Base-by-base conservation (phyloP, 2,797 vertebrate genomes). In the Buceros bicornis region DNA sequence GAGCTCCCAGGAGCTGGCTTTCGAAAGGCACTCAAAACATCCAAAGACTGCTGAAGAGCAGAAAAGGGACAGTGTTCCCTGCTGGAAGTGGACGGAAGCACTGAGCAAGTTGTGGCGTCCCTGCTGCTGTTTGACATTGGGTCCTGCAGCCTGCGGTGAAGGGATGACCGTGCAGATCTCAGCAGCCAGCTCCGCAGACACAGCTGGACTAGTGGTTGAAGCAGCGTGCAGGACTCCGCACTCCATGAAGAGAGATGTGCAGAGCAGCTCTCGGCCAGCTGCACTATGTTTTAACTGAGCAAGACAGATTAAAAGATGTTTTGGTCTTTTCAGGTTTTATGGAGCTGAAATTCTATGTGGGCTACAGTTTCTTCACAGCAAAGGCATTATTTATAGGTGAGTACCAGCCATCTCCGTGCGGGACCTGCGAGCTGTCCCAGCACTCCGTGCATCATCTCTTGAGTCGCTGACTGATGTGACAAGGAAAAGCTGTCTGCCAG, bases 381-480 rank as follows among this genome's bases (percentile, higher is more conserved):
- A 98, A 97, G 99, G 99, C 93, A 99, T 99, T 56, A 98, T 99
- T 97, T 99, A 99, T 98, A 99, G 99, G 99, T 99, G 95, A 96
- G 97, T 97, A 65, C 31, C 43, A 47, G 12, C 25, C 6, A 42
- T 33, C 62, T 84, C 82, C 47, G 67, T 6, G 17, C 48, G 83
- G 72, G 31, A 77, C 65, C 83, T 73, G 24, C 24, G 54, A 66
- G 60, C 33, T 90, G 47, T 62, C 72, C 33, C 28, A 77, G 31
- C 60, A 16, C 33, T 81, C 90, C 28, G 17, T 56, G 31, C 24
- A 47, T 54, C 60, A 33, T 33, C 33, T 33, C 90, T 28, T 54
- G 70, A 71, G 28, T 83, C 85, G 35, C 76, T 74, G 53, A 70
- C 11, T 28, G 71, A 73, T 64, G n/a, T 11, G 60, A 62, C 21